phyloP scores from a whole-genome alignment of 1,140 invertebrate genomes.

The Orius insidiosus region DNA sequence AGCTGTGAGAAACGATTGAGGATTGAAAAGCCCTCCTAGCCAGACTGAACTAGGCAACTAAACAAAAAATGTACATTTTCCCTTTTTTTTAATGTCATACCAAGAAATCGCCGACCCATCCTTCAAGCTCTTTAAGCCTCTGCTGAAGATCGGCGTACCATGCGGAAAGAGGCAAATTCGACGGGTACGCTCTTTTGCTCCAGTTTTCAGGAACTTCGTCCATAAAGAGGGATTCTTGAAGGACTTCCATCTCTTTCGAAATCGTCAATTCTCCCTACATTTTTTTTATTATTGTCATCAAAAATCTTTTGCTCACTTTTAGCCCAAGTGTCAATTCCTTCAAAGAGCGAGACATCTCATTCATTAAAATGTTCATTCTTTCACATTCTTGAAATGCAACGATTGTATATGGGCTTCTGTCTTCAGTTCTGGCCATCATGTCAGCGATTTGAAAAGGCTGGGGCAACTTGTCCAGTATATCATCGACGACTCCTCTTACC shows the following conservation, averaged over 20 bases:
- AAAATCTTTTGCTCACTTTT: slow-evolving; percentile 39
- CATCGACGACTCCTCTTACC: slow-evolving; percentile 70
- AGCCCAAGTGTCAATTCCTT: slow-evolving; percentile 72
- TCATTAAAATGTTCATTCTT: slow-evolving; percentile 75
- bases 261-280: slow-evolving; percentile 77
- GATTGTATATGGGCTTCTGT: slow-evolving; percentile 77
- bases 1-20: slow-evolving; percentile 88
- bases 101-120: slow-evolving; percentile 41
- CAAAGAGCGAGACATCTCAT: slow-evolving; percentile 62
- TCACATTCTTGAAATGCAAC: slow-evolving; percentile 93
- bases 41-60: slow-evolving; percentile 71
- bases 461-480: slow-evolving; percentile 75
- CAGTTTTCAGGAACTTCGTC: slow-evolving; percentile 71
- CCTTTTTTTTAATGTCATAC: not conserved
- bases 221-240: slow-evolving; percentile 69
- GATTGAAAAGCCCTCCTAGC: slow-evolving; percentile 93
- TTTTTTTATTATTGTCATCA: not conserved
- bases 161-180: slow-evolving; percentile 55
- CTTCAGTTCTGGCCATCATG: slow-evolving; percentile 72
- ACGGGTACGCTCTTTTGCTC: slow-evolving; percentile 76
- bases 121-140: slow-evolving; percentile 58
- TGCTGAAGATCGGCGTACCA: slow-evolving; percentile 79
- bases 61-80: not conserved
- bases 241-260: slow-evolving; percentile 75
- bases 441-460: slow-evolving; percentile 77